Evolutionary conservation across 2,113 vertebrate species (phyloP), one percentile per base, ranked within the genome.

Genomic region (Equus przewalskii): DNA sequence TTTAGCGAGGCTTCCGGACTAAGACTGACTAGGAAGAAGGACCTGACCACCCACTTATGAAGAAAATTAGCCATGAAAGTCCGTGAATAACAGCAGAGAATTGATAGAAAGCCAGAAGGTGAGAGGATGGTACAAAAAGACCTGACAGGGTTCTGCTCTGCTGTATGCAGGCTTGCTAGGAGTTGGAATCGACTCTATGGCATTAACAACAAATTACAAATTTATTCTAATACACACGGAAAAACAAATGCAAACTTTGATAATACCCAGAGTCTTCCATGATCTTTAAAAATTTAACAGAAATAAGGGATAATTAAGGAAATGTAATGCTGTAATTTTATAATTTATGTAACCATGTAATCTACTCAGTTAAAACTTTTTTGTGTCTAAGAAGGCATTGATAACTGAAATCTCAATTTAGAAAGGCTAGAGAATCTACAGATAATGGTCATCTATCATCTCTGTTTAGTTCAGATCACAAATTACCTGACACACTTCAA

Each of bases 211-310:
- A 51, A 51, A 58, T 19, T 89, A 97, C 12, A 82, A 58, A 70
- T 98, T 96, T 98, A 98, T 97, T 97, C 82, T 73, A 83, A 84
- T 64, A 84, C n/a, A 75, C 58, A 95, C 84, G 33, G 73, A 85
- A 87, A 90, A 95, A 91, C 69, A 88, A 87, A 62, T 72, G 51
- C 89, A 93, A 83, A 69, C 41, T 87, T 78, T 96, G 62, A 94
- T 41, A 95, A 89, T 46, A 80, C 75, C 30, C 81, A 90, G 36
- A 78, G 22, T 91, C 87, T 96, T 88, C 49, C 65, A 92, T 15
- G 93, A 81, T 83, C 84, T 44, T 95, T 96, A 88, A 79, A 93
- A 89, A 60, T 24, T 95, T 75, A 92, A 85, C 51, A 87, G 70
- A 94, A 96, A 78, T 33, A 91, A 95, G 26, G 65, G 56, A 60